A percentile compares a stretch with the other conserved stretches of the same genome.
Evolutionary conservation across 2,797 vertebrate species (phyloP).

Genomic region (Thamnophis elegans): DNA sequence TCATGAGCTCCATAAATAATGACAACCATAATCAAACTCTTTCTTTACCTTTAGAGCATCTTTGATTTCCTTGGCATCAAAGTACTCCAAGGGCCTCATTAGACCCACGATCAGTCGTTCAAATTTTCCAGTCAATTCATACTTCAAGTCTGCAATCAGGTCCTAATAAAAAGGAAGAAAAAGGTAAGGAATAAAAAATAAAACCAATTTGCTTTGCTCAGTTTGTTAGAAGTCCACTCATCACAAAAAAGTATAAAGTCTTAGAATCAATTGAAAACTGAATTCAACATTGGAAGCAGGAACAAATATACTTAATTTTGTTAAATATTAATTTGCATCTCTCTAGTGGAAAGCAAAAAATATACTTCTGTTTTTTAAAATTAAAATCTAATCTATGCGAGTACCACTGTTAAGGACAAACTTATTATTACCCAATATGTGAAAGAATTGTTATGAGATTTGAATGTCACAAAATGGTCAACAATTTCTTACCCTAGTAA

Average conservation of each 20-base stretch:
- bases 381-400: not conserved
- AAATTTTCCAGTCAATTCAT: slow-evolving; percentile 95
- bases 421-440: not conserved
- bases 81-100: slow-evolving; percentile 87
- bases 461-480: not conserved
- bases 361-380: not conserved
- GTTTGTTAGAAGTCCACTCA: not conserved
- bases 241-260: not conserved
- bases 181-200: not conserved
- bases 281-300: not conserved
- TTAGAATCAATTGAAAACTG: too few relatives aligned
- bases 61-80: slow-evolving; percentile 94
- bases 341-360: not conserved
- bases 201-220: not conserved
- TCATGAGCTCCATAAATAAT: not conserved
- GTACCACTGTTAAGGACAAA: not conserved
- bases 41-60: slow-evolving; percentile 87
- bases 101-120: slow-evolving; percentile 92
- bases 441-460: not conserved
- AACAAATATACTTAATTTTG: not conserved
- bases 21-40: slow-evolving; percentile 11
- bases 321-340: not conserved
- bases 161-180: slow-evolving; percentile 74
- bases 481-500: not conserved
- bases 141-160: slow-evolving; percentile 92